Conservation (phyloP, 2,797 vertebrate genomes). For the Geotria australis region DNA sequence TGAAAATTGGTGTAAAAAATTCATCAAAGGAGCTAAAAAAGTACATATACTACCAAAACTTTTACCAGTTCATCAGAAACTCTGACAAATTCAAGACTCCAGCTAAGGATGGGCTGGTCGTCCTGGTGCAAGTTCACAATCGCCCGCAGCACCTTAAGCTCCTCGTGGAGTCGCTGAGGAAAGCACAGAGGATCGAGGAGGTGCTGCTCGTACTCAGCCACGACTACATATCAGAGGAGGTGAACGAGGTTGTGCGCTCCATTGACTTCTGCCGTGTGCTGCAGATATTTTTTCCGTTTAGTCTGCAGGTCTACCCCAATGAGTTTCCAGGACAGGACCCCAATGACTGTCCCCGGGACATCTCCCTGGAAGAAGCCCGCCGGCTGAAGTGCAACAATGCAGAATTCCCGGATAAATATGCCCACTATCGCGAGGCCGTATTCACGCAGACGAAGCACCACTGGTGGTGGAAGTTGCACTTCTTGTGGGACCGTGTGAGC, state of each 20-base stretch:
- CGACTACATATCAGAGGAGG: conserved; percentile 22
- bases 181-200: conserved; percentile 11
- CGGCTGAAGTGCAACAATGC: conserved; percentile 21
- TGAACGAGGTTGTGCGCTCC: conserved; percentile 12
- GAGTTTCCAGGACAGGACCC: conserved; percentile 27
- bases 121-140: conserved; percentile 28
- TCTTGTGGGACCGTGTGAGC: conserved; percentile 24
- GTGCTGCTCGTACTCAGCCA: conserved; percentile 28
- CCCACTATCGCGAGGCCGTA: conserved; percentile 25
- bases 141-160: conserved; percentile 20
- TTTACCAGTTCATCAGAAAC: conserved; percentile 14
- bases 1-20: too few species aligned
- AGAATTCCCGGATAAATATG: conserved; percentile 19
- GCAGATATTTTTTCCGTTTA: conserved; percentile 36
- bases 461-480: conserved; percentile 43
- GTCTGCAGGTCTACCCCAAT: conserved; percentile 20
- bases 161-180: conserved; percentile 18
- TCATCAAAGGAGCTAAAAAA: conserved; percentile 4
- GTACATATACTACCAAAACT: conserved; percentile 17
- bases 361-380: conserved; percentile 11
- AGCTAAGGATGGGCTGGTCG: conserved; percentile 14
- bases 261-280: conserved; percentile 28
- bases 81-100: conserved; percentile 8
- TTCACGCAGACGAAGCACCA: conserved; percentile 33
- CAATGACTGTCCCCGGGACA: conserved; percentile 17